Percentiles rank a stretch among this genome's conserved stretches.
Conservation (phyloP, 1,140 invertebrate genomes). For the Battus philenor region DNA sequence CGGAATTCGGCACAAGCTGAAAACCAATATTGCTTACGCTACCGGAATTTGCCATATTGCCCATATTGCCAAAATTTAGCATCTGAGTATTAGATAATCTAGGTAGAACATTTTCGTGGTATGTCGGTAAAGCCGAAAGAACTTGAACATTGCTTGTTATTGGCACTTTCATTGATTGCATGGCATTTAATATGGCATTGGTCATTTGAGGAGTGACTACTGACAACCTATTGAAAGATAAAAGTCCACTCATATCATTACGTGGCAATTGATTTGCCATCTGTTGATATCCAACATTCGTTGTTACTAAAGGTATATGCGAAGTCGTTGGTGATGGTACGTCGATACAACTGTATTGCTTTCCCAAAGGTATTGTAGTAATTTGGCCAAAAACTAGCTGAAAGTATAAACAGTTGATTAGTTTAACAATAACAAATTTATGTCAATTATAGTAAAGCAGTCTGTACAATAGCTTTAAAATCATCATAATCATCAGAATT, state of each 20-base stretch:
- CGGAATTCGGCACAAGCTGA: background rate
- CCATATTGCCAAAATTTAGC: background rate
- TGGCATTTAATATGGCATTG: constrained; percentile 5
- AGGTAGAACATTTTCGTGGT: background rate
- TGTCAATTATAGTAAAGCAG: background rate
- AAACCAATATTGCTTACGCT: background rate
- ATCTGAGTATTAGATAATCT: background rate
- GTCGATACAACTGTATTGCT: background rate
- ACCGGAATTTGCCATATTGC: constrained; percentile 1
- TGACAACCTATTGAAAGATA: constrained; percentile 24
- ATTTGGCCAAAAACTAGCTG: background rate
- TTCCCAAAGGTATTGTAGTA: background rate
- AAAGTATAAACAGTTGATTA: background rate
- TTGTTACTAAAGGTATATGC: background rate
- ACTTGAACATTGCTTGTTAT: background rate
- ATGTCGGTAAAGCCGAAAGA: background rate
- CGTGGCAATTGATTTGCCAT: background rate
- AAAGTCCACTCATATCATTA: constrained; percentile 13
- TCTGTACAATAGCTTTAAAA: too few relatives aligned
- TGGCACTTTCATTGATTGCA: constrained; percentile 3
- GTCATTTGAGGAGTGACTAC: background rate
- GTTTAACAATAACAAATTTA: background rate
- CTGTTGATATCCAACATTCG: constrained; percentile 2
- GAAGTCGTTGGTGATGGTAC: background rate
- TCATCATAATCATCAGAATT: too few relatives aligned